Evolutionary conservation across 37 sponge, comb jelly and placozoan species (phyloP).

Genomic region (Bolinopsis microptera): DNA sequence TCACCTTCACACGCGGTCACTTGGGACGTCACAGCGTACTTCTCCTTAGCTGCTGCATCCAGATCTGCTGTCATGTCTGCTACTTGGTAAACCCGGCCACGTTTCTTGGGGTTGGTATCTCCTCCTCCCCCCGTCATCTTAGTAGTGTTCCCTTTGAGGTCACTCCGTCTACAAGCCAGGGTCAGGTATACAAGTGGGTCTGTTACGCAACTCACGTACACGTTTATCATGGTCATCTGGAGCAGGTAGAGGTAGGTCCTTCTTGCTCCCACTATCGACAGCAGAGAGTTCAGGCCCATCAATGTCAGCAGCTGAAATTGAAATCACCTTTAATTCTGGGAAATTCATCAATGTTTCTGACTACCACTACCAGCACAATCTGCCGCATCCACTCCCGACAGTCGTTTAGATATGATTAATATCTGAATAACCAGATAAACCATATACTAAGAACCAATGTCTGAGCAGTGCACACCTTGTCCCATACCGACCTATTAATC

Average conservation of each 20-base stretch:
- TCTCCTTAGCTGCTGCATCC: neutral
- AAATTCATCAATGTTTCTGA: neutral
- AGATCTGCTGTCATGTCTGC: neutral
- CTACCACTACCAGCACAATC: too few relatives aligned
- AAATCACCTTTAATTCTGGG: neutral
- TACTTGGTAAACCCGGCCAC: neutral
- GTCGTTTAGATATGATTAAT: too few relatives aligned
- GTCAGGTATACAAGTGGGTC: slow-evolving; percentile 49
- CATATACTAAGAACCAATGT: too few relatives aligned
- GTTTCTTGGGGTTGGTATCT: neutral
- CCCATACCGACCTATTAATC: too few relatives aligned
- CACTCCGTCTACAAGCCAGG: slow-evolving; percentile 25
- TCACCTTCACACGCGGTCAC: neutral
- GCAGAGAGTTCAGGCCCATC: neutral
- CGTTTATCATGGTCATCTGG: slow-evolving; percentile 40
- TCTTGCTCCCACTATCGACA: neutral
- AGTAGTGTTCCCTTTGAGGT: neutral
- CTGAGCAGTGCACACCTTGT: too few relatives aligned
- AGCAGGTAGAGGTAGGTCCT: slow-evolving; percentile 62
- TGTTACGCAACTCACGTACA: slow-evolving; percentile 51
- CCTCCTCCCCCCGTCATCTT: neutral
- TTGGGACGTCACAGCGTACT: neutral
- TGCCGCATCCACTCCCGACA: too few relatives aligned
- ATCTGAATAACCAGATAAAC: too few relatives aligned
- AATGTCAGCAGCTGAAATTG: neutral